Percentiles rank a stretch among this genome's conserved stretches.
These are phyloP conservation scores for Elachura formosa DNA, from an alignment of 2,113 vertebrate species.

Conservation along the genomic window DNA sequence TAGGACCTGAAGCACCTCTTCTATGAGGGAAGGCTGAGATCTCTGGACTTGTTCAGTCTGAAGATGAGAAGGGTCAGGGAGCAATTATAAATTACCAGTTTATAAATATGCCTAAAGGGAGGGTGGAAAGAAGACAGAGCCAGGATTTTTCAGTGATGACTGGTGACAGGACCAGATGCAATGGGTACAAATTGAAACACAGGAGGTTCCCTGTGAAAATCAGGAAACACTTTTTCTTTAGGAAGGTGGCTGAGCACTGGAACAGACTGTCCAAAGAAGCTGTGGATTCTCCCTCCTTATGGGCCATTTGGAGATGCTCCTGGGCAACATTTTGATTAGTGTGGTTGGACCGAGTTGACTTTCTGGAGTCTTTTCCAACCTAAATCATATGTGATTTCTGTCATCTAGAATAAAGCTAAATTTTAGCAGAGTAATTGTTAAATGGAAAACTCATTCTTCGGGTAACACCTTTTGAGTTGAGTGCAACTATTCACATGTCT, in stretches of 20 bases:
- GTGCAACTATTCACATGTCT: not conserved
- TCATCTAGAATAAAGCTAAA: not conserved
- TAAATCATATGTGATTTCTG: not conserved
- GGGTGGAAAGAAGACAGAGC: not conserved
- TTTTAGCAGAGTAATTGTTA: not conserved
- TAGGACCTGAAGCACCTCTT: not conserved
- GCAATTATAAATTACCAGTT: not conserved
- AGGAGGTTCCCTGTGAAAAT: not conserved
- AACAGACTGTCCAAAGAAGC: not conserved
- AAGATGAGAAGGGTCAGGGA: not conserved
- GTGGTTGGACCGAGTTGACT: not conserved
- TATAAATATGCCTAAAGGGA: not conserved
- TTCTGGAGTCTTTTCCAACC: not conserved
- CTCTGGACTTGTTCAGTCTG: not conserved
- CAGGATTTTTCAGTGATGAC: not conserved
- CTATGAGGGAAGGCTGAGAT: not conserved
- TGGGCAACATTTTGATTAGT: not conserved
- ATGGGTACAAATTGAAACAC: not conserved
- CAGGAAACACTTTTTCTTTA: not conserved
- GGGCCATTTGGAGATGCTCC: not conserved
- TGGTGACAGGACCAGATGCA: not conserved
- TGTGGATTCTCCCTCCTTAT: not conserved
- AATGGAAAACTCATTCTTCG: not conserved
- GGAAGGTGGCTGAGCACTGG: not conserved
- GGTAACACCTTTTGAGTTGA: not conserved